Evolutionary conservation across 2,113 vertebrate genomes (phyloP).

Genomic region (Agelaius phoeniceus): DNA sequence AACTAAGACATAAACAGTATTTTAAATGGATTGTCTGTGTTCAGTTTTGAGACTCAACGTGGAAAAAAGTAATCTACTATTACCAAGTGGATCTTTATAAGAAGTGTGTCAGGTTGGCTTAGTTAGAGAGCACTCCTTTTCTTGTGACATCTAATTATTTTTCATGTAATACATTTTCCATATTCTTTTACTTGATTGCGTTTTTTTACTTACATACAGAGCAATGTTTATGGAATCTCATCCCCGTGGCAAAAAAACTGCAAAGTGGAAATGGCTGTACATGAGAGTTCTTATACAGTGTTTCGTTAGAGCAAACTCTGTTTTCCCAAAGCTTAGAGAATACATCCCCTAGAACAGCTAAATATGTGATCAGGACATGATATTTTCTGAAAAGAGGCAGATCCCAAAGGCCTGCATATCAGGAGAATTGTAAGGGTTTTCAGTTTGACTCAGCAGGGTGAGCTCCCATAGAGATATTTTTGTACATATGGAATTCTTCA

Average conservation of each 20-base stretch:
- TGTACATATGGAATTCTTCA: not conserved
- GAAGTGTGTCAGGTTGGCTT: not conserved
- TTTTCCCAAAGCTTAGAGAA: conserved; percentile 14
- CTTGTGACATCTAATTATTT: not conserved
- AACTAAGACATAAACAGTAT: not conserved
- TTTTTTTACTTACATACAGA: conserved; percentile 4
- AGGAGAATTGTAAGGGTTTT: not conserved
- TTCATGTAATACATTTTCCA: not conserved
- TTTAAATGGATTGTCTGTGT: not conserved
- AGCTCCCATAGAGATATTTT: not conserved
- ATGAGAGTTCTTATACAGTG: not conserved
- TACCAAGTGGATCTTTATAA: not conserved
- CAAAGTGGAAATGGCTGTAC: not conserved
- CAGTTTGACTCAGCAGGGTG: not conserved
- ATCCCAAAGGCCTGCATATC: not conserved
- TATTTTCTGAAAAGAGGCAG: not conserved
- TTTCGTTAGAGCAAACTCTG: not conserved
- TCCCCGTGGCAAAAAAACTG: not conserved
- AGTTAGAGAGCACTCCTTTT: not conserved
- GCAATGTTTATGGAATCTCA: not conserved
- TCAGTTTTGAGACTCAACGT: not conserved
- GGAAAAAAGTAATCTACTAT: not conserved
- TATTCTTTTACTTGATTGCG: not conserved
- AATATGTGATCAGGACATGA: not conserved
- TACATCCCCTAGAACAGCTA: not conserved